Base-by-base conservation (phyloP, 2,888 invertebrate genomes). In the Amphipoea oculea region DNA sequence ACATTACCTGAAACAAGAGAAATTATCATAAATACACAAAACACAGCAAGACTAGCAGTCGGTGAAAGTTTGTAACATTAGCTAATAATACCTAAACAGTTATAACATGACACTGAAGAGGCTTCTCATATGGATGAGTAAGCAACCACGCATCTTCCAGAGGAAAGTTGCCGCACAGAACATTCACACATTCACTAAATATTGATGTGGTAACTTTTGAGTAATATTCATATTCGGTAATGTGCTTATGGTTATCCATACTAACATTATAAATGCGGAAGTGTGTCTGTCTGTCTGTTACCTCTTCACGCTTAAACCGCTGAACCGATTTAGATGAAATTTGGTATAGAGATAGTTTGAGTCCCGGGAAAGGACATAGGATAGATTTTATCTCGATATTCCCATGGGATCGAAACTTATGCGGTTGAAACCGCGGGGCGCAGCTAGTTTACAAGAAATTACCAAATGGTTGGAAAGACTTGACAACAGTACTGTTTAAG, bases 1-100 rank as follows among this genome's bases (percentile, higher is more conserved):
- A 68, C 40, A 36, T 67, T 85, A 85, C 85, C 85, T 85, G 86
- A 69, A 85, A 88, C 88, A 81, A 85, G 23, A 81, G 36, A 88
- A 88, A 82, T 66, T 11, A 77, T 67, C 45, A 85, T 85, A 69
- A 75, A 74, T 63, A 85, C 4, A 72, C 45, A 68, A 62, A 60
- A 76, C 42, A 23, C 2, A 67, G 42, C 29, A 67, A 71, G 1
- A 63, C 36, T 14, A 81, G 54, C 48, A 71, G 42, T 2, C 4
- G 2, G 76, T 48, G 79, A 87, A 83, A 83, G 73, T 63, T 69
- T 1, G 1, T n/a, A 48, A 73, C 62, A 77, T 77, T 42, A 78
- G 23, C 54, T 78, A 63, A 86, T 86, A 40, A 40, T 70, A 63
- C n/a, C n/a, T 20, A 45, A 73, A 51, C 11, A 62, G 71, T 69